Percentiles rank a stretch among this genome's conserved stretches.
These are phyloP conservation scores for Chouioia cunea DNA, from an alignment of 2,888 invertebrate genomes.

Conservation along the genomic window DNA sequence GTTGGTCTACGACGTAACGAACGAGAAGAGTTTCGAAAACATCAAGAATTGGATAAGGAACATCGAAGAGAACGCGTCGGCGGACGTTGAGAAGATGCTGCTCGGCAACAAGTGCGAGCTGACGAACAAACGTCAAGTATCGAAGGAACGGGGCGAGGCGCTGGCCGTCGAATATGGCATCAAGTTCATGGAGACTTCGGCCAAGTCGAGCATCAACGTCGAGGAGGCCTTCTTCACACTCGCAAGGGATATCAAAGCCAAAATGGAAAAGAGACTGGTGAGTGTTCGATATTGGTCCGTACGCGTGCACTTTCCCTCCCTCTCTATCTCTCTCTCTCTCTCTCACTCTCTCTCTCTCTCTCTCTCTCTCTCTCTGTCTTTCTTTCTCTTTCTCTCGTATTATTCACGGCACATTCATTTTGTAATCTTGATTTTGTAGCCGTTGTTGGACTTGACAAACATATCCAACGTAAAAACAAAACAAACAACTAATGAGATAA, in stretches of 20 bases:
- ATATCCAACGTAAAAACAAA: too few relatives aligned
- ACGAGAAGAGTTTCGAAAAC: slow-evolving; percentile 99
- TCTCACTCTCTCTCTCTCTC: background rate
- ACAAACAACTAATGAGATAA: too few relatives aligned
- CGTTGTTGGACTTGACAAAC: too few relatives aligned
- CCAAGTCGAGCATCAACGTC: slow-evolving; percentile 84
- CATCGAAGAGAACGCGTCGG: slow-evolving; percentile 98
- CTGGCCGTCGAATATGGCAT: slow-evolving; percentile 98
- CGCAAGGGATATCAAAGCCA: slow-evolving; percentile 72
- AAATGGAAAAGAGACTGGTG: slow-evolving; percentile 98
- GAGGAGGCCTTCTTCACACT: slow-evolving; percentile 47
- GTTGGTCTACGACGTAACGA: slow-evolving; percentile 99
- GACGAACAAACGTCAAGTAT: slow-evolving; percentile 43
- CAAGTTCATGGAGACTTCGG: slow-evolving; percentile 99
- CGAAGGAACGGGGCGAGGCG: slow-evolving; percentile 70
- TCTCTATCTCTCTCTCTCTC: background rate
- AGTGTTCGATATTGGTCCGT: too few relatives aligned
- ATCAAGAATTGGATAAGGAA: slow-evolving; percentile 99
- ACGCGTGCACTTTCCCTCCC: slow-evolving; percentile 13
- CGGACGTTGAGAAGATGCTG: slow-evolving; percentile 99
- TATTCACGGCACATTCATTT: too few relatives aligned
- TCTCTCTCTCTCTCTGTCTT: slow-evolving; percentile 20
- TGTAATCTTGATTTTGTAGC: too few relatives aligned
- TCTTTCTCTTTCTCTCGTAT: background rate
- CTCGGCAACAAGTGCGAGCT: slow-evolving; percentile 89